Evolutionary conservation across 2,113 vertebrate genomes (phyloP).

Genomic region (Dicrurus megarhynchus): DNA sequence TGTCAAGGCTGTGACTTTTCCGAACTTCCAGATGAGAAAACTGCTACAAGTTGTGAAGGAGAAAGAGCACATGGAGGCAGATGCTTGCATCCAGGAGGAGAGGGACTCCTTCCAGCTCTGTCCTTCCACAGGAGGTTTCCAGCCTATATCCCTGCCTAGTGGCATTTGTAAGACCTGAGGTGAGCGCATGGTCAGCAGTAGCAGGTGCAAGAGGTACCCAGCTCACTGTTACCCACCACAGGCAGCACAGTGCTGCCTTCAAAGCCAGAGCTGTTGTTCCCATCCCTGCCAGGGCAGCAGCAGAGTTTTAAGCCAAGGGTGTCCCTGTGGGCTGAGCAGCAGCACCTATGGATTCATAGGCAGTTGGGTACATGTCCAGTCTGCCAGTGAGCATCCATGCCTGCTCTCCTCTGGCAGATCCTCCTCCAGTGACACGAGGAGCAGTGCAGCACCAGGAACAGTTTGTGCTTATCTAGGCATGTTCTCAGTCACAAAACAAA

Average conservation of each 20-base stretch:
- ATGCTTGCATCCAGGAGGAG: not conserved
- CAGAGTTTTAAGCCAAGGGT: not conserved
- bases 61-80: not conserved
- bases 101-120: not conserved
- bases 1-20: not conserved
- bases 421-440: not conserved
- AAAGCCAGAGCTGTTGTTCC: not conserved
- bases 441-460: not conserved
- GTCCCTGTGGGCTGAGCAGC: fast-evolving
- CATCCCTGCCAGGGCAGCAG: not conserved
- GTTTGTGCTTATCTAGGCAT: not conserved
- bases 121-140: not conserved
- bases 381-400: not conserved
- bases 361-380: not conserved
- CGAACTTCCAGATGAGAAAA: not conserved
- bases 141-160: not conserved
- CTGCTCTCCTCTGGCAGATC: not conserved
- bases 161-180: not conserved
- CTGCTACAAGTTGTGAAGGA: not conserved
- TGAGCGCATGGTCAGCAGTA: not conserved
- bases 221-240: not conserved
- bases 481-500: not conserved
- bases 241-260: not conserved
- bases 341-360: not conserved
- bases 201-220: fast-evolving